Conservation (phyloP, 2,797 vertebrate genomes). For the Falco naumanni region DNA sequence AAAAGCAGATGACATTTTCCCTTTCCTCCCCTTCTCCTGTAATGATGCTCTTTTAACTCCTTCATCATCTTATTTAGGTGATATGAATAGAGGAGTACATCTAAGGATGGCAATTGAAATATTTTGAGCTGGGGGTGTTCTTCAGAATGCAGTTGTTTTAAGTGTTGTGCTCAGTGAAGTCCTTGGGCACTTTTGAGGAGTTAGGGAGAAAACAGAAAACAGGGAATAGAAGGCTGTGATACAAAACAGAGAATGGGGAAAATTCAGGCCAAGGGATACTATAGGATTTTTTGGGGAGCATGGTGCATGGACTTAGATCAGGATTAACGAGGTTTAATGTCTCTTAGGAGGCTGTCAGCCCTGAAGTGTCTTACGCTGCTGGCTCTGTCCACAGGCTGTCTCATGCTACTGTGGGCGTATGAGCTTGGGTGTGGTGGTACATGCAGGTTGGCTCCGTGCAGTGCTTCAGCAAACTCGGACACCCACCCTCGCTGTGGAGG, state of each 20-base stretch:
- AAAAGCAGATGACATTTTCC: conserved; percentile 43
- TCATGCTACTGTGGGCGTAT: neutral
- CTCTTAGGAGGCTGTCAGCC: neutral
- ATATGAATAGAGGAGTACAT: neutral
- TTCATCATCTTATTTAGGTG: neutral
- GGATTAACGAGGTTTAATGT: neutral
- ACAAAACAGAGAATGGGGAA: neutral
- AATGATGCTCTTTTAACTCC: conserved; percentile 38
- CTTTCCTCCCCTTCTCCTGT: conserved; percentile 6
- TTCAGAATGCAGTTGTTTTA: neutral
- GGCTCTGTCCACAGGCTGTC: neutral
- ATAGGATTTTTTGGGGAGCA: neutral
- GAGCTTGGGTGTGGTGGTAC: neutral
- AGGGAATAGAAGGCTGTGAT: neutral
- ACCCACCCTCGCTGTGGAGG: neutral
- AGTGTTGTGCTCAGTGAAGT: neutral
- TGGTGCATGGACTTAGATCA: neutral
- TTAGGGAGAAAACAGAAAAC: neutral
- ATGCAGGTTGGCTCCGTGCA: neutral
- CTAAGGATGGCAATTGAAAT: neutral
- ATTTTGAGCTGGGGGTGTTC: neutral
- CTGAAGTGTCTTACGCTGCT: neutral
- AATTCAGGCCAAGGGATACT: neutral
- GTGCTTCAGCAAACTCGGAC: neutral
- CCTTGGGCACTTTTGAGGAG: neutral